Conservation (phyloP, 2,113 vertebrate species). For the Neolamprologus kungweensis region DNA sequence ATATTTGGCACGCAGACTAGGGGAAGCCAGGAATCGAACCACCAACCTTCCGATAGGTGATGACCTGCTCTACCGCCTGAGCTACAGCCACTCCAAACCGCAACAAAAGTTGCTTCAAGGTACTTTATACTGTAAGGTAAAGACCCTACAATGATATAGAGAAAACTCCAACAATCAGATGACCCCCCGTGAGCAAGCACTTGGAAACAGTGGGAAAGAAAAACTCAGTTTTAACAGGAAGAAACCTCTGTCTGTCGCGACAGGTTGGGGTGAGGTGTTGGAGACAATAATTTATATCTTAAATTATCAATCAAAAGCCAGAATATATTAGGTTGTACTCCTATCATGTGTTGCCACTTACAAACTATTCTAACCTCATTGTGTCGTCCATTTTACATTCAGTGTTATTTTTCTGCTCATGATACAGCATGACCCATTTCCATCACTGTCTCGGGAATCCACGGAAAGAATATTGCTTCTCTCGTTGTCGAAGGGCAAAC, state of each 20-base stretch:
- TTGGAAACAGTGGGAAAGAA: neutral
- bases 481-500: slow-evolving; percentile 34
- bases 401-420: neutral
- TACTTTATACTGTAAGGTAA: neutral
- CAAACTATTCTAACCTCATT: neutral
- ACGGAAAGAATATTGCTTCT: slow-evolving; percentile 4
- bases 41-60: neutral
- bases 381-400: neutral
- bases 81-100: neutral
- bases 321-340: neutral
- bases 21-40: fast-evolving
- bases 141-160: neutral
- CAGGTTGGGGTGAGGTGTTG: neutral
- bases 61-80: neutral
- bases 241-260: neutral
- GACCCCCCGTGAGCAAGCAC: neutral
- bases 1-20: neutral
- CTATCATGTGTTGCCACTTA: neutral
- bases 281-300: neutral
- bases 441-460: neutral
- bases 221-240: neutral
- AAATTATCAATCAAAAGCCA: neutral
- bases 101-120: neutral
- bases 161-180: neutral
- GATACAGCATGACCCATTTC: neutral